Evolutionary conservation across 1,140 invertebrate genomes (phyloP), one percentile per base, ranked within the genome.

Genomic region (Meloidogyne hapla): DNA sequence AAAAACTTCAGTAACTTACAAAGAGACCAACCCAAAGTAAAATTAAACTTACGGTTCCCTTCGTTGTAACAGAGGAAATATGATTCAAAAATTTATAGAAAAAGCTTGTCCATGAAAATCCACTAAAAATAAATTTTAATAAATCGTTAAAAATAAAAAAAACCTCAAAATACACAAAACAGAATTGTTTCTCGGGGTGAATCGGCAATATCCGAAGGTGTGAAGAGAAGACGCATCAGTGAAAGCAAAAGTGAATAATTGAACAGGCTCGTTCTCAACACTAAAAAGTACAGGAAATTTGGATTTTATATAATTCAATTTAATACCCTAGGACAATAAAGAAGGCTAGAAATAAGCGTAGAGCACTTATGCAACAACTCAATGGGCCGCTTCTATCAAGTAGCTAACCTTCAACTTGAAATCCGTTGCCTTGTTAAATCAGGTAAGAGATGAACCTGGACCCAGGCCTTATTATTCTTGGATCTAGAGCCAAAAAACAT

Each of bases 51-150:
- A 82, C 81, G 8, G 70, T 74, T n/a, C 75, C 83, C 66, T 86
- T 83, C 48, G 82, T 81, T 38, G 83, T 80, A 13, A 84, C 77
- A 26, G 68, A 63, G 0, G 83, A 83, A 21, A 84, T 76, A 18
- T 83, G 80, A 69, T 84, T 84, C 2, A 84, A 71, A 9, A 86
- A 73, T 72, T 84, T 84, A 83, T 86, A 84, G 79, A 86, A 84
- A 25, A 78, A 69, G 25, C 66, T 80, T 18, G 79, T 56, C 83
- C 83, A 84, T 63, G 76, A 63, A 33, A 84, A 77, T 21, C 75
- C 84, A 77, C 83, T 84, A 48, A 79, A 83, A 40, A 66, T 38
- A 69, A 48, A 25, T 38, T 26, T 18, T 6, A 26, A 23, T 21
- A 23, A 21, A n/a, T n/a, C 2, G 45, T n/a, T 56, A 21, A 38